Percentiles rank a stretch among this genome's conserved stretches.
phyloP scores from a whole-genome alignment of 1,140 invertebrate species.

The Neomicropteryx cornuta region DNA sequence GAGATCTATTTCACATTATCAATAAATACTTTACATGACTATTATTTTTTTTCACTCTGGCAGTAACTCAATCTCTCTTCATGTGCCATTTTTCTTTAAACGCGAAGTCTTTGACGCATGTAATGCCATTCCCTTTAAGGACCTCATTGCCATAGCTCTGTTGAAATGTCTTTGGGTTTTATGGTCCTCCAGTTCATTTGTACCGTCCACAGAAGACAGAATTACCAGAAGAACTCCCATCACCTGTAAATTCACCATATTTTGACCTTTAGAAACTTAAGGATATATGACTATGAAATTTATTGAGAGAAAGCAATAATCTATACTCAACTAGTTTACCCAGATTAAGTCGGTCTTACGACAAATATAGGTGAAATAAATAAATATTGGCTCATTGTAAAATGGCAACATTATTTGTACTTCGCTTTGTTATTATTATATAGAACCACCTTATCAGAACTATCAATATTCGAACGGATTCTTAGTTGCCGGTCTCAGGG shows the following conservation, averaged over 20 bases:
- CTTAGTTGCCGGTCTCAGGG: no score
- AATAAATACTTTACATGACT: slow-evolving; percentile 4
- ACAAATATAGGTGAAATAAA: no score
- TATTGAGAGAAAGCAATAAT: no score
- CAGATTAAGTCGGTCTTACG: no score
- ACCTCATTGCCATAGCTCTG: slow-evolving; percentile 75
- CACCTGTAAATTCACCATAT: slow-evolving; percentile 46
- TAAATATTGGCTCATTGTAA: no score
- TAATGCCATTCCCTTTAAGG: slow-evolving; percentile 45
- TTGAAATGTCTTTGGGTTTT: slow-evolving; percentile 71
- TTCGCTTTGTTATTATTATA: no score
- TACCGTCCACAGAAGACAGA: slow-evolving; percentile 56
- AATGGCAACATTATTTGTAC: no score
- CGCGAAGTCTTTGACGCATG: slow-evolving; percentile 21
- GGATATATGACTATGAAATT: background rate
- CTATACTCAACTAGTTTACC: no score
- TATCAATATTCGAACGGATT: no score
- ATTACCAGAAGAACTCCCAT: slow-evolving; percentile 72
- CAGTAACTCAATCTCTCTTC: slow-evolving; percentile 12
- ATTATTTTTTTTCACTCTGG: slow-evolving; percentile 19
- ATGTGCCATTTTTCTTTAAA: slow-evolving; percentile 33
- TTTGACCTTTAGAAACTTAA: background rate
- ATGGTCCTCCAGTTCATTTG: slow-evolving; percentile 46
- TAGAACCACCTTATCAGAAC: no score
- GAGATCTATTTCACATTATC: no score